Percentiles rank a stretch among this genome's conserved stretches.
phyloP scores from a whole-genome alignment of 2,888 invertebrate genomes.

The Lithophane ornitopus region DNA sequence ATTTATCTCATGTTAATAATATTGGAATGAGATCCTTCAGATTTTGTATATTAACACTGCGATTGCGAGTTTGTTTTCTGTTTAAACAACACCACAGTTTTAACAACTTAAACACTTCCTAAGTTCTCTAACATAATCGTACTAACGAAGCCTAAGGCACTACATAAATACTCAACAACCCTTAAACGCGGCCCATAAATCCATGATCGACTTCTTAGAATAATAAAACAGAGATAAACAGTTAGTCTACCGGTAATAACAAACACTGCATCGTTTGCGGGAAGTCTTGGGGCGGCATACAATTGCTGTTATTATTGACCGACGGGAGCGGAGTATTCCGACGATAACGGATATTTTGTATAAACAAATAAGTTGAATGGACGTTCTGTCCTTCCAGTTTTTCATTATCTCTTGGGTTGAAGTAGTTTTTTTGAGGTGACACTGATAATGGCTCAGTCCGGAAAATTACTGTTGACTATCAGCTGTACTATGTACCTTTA shows the following conservation, averaged over 20 bases:
- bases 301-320: slow-evolving; percentile 75
- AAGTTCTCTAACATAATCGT: slow-evolving; percentile 25
- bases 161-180: slow-evolving; percentile 54
- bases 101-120: slow-evolving; percentile 31
- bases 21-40: too few species aligned
- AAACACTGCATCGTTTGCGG: slow-evolving; percentile 69
- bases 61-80: too few species aligned
- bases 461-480: background rate
- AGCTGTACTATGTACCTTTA: too few species aligned
- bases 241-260: slow-evolving; percentile 76
- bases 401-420: slow-evolving; percentile 15
- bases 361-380: slow-evolving; percentile 66
- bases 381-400: slow-evolving; percentile 11
- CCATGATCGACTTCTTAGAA: slow-evolving; percentile 55
- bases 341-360: slow-evolving; percentile 69
- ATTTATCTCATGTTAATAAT: too few species aligned
- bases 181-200: slow-evolving; percentile 60
- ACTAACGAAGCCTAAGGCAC: slow-evolving; percentile 50
- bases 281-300: slow-evolving; percentile 70
- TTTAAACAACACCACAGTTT: background rate
- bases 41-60: too few species aligned
- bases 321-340: slow-evolving; percentile 53
- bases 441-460: too few species aligned
- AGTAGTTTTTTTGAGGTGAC: background rate
- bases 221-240: slow-evolving; percentile 75